Base-by-base conservation (phyloP, 2,797 vertebrate genomes). In the Danio tinwini region DNA sequence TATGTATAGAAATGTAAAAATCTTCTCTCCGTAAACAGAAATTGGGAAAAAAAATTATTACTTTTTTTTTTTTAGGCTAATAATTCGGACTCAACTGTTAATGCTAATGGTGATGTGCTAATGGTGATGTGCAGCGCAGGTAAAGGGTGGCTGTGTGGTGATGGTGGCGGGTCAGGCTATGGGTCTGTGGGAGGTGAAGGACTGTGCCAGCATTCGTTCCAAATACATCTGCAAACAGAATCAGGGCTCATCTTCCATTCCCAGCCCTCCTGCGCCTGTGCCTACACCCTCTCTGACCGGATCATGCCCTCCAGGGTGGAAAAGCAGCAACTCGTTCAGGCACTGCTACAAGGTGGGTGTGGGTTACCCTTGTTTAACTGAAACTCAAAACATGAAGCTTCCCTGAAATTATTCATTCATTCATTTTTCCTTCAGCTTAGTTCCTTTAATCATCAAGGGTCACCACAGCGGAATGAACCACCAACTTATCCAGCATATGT, bases 211-310 rank as follows among this genome's bases (percentile, higher is more conserved):
- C 0, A 92, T 94, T 39, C 94, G 92, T 86, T 96, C 96, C 61
- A 98, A 97, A 85, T 98, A 96, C 92, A 96, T 99, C 92, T 99
- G 98, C 88, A 94, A 95, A 59, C 95, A 97, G 89, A 96, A 94
- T 88, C 90, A 95, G 90, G 94, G 94, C 81, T 90, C 94, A 0
- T 93, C 96, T 0, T 87, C 94, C 80, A 95, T 90, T 8, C 96
- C 95, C 0, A 94, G 94, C 69, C 91, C 95, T n/a, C 95, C 96
- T 0, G 74, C 71, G 19, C 94, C 95, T 0, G 93, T 92, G 70
- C 96, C 97, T 56, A 98, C 96, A 0, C 97, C 97, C 21, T 96
- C 96, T 86, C 91, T 97, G 53, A 93, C 93, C 0, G 95, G 95
- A 4, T 65, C 92, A 82, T 99, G 98, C 74, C 95, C 97, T 49